Evolutionary conservation across 2,888 invertebrate genomes (phyloP).

Genomic region (Ichneumoninae sp.): DNA sequence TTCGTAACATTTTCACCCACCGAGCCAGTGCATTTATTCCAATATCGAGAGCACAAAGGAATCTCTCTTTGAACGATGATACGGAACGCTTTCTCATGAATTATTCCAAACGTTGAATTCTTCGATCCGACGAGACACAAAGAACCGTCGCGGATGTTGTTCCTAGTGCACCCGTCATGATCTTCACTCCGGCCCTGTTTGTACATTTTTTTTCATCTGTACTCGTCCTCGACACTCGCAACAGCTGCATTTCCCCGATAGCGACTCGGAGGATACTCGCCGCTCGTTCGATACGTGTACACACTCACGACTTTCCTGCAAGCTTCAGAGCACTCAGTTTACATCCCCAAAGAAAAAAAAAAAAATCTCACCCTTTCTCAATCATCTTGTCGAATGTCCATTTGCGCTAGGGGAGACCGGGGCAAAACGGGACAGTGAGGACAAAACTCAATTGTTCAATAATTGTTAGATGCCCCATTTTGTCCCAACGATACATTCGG

Average conservation of each 20-base stretch:
- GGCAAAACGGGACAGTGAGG: too few relatives aligned
- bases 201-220: not conserved
- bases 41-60: conserved; percentile 33
- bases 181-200: not conserved
- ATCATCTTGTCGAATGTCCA: not conserved
- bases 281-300: conserved; percentile 37
- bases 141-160: conserved; percentile 22
- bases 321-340: conserved; percentile 18
- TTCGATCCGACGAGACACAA: conserved; percentile 38
- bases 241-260: conserved; percentile 39
- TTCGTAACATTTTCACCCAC: not conserved
- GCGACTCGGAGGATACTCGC: conserved; percentile 46
- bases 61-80: conserved; percentile 10
- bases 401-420: not conserved
- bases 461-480: too few relatives aligned
- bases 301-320: conserved; percentile 29
- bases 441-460: too few relatives aligned
- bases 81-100: conserved; percentile 30
- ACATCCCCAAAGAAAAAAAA: conserved; percentile 8
- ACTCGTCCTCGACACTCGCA: conserved; percentile 7
- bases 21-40: not conserved
- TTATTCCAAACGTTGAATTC: conserved; percentile 40
- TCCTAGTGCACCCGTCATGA: conserved; percentile 13
- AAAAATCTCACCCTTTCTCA: not conserved
- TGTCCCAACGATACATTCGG: too few relatives aligned